Evolutionary conservation across 1,140 invertebrate species (phyloP).

Genomic region (Tetragonula clypearis): DNA sequence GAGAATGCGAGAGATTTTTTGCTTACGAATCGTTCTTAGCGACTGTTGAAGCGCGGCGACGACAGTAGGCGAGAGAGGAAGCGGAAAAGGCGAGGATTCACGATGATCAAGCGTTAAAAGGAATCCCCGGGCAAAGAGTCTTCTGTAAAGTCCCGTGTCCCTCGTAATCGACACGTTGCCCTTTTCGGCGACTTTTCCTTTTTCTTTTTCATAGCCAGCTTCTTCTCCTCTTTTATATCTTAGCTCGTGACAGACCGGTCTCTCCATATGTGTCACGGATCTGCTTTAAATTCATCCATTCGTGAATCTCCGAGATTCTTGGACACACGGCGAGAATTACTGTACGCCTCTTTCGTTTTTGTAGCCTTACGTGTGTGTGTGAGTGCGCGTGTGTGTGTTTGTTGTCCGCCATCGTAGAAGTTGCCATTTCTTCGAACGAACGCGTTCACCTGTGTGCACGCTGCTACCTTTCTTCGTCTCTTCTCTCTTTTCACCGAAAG

Average conservation of each 20-base stretch:
- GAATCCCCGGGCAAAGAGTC: not conserved
- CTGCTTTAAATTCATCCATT: slow-evolving; percentile 36
- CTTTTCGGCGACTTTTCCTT: not conserved
- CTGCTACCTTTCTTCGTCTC: no score
- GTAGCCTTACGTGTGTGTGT: not conserved
- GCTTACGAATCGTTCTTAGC: not conserved
- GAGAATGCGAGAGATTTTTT: not conserved
- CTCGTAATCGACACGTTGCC: slow-evolving; percentile 21
- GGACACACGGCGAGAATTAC: slow-evolving; percentile 16
- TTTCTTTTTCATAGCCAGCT: not conserved
- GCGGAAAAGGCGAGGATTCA: not conserved
- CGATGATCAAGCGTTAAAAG: slow-evolving; percentile 5
- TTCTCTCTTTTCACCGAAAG: no score
- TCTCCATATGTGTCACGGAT: slow-evolving; percentile 4
- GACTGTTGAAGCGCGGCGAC: not conserved
- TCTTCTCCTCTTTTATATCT: not conserved
- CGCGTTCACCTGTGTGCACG: no score
- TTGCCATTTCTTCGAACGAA: no score
- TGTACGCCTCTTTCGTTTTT: slow-evolving; percentile 1
- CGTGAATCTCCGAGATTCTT: slow-evolving; percentile 12
- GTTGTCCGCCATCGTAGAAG: no score
- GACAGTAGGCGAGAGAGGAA: not conserved
- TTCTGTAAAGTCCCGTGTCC: slow-evolving; percentile 1
- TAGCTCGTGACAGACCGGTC: not conserved
- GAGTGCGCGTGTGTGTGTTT: no score